Conservation (phyloP, 1,140 invertebrate species). For the Drosophila sp. region DNA sequence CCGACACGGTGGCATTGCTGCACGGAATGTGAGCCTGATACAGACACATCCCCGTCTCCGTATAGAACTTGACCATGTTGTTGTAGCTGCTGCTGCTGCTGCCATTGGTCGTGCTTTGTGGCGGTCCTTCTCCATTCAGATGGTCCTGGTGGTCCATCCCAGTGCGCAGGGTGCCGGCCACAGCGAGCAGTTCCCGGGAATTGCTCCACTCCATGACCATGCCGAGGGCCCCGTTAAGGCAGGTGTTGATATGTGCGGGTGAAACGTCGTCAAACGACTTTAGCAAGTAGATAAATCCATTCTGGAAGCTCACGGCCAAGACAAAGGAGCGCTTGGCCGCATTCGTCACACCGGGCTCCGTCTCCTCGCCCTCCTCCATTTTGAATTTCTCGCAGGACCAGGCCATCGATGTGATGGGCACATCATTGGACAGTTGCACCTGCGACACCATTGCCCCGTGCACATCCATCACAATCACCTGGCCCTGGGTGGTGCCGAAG, state of each 20-base stretch:
- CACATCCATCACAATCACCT: slow-evolving; percentile 97
- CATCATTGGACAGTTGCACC: slow-evolving; percentile 91
- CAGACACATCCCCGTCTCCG: slow-evolving; percentile 88
- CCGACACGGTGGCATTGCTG: slow-evolving; percentile 89
- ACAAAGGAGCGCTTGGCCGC: slow-evolving; percentile 88
- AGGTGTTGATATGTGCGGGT: slow-evolving; percentile 89
- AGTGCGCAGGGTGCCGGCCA: slow-evolving; percentile 89
- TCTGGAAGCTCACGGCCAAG: slow-evolving; percentile 93
- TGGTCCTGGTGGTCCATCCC: slow-evolving; percentile 61
- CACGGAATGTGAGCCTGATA: slow-evolving; percentile 91
- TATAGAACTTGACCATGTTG: slow-evolving; percentile 89
- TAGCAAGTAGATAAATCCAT: slow-evolving; percentile 94
- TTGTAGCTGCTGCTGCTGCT: slow-evolving; percentile 70
- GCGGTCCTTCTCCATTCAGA: slow-evolving; percentile 70
- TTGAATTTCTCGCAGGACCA: slow-evolving; percentile 99
- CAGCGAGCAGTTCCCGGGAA: slow-evolving; percentile 94
- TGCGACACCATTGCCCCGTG: slow-evolving; percentile 97
- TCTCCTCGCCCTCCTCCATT: slow-evolving; percentile 96
- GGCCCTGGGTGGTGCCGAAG: slow-evolving; percentile 96
- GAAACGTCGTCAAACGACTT: slow-evolving; percentile 95
- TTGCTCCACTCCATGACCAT: slow-evolving; percentile 98
- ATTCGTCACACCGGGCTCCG: slow-evolving; percentile 85
- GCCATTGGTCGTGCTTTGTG: slow-evolving; percentile 35
- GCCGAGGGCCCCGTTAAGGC: slow-evolving; percentile 87
- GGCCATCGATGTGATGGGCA: slow-evolving; percentile 94